phyloP scores from a whole-genome alignment of 2,113 vertebrate species.

The Archilochus colubris region DNA sequence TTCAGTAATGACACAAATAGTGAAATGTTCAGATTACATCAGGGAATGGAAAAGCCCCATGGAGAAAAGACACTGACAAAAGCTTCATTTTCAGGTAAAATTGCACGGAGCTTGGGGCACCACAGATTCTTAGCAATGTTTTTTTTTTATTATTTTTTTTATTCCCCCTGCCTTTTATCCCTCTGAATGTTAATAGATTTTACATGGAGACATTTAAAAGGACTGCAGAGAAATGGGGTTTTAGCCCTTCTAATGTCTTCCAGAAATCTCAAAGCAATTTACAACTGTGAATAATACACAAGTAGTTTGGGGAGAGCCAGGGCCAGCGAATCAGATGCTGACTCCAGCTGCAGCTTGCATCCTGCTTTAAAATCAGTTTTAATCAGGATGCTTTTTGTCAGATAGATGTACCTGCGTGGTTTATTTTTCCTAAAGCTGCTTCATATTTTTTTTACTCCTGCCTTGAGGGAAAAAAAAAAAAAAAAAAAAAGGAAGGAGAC shows the following conservation, averaged over 20 bases:
- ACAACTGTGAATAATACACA: slow-evolving; percentile 31
- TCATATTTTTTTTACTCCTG: neutral
- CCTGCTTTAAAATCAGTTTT: slow-evolving; percentile 14
- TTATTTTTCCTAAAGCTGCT: neutral
- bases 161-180: neutral
- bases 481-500: neutral
- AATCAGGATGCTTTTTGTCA: neutral
- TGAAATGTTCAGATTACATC: slow-evolving; percentile 62
- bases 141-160: neutral
- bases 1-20: slow-evolving; percentile 65
- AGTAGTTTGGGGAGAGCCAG: neutral
- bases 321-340: neutral
- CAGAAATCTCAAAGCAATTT: slow-evolving; percentile 63
- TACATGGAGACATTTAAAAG: slow-evolving; percentile 19
- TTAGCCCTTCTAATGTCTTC: slow-evolving; percentile 21
- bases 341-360: neutral
- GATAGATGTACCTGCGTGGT: neutral
- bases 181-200: slow-evolving; percentile 54
- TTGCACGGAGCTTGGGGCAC: neutral
- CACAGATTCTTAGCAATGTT: neutral
- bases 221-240: slow-evolving; percentile 30
- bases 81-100: slow-evolving; percentile 60
- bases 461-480: neutral
- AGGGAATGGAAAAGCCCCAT: slow-evolving; percentile 36
- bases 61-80: slow-evolving; percentile 46